Conservation (phyloP, 2,797 vertebrate species). For the Cyclura pinguis region DNA sequence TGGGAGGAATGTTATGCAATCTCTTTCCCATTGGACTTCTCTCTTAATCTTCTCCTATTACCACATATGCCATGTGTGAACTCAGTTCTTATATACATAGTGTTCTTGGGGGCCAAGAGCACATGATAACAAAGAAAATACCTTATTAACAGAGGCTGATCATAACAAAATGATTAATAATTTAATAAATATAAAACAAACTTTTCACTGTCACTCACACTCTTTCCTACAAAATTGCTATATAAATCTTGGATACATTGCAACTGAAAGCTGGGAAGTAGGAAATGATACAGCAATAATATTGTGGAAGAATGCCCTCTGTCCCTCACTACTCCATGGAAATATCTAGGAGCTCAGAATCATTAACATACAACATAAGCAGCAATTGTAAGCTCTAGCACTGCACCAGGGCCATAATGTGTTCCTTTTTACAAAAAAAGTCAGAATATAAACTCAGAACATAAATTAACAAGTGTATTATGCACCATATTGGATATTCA, state of each 20-base stretch:
- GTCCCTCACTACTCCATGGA: not conserved
- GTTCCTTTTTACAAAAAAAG: not conserved
- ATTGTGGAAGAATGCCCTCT: not conserved
- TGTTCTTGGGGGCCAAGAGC: too few relatives aligned
- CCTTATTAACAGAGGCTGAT: too few relatives aligned
- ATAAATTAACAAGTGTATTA: constrained; percentile 1
- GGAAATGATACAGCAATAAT: not conserved
- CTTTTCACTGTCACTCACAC: too few relatives aligned
- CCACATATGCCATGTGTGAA: too few relatives aligned
- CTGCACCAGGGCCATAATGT: not conserved
- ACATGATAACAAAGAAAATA: too few relatives aligned
- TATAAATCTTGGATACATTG: not conserved
- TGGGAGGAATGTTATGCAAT: too few relatives aligned
- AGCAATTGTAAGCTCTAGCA: not conserved
- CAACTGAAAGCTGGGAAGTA: not conserved
- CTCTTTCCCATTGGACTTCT: too few relatives aligned
- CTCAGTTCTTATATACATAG: too few relatives aligned
- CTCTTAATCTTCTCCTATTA: too few relatives aligned
- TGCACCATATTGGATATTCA: not conserved
- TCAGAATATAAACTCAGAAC: not conserved
- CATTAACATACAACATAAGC: not conserved
- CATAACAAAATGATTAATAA: too few relatives aligned
- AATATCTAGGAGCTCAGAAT: not conserved
- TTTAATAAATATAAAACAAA: too few relatives aligned
- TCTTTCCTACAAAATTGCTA: too few relatives aligned